Evolutionary conservation across 2,888 invertebrate species (phyloP), one percentile per base, ranked within the genome.

Genomic region (Eupithecia insigniata): DNA sequence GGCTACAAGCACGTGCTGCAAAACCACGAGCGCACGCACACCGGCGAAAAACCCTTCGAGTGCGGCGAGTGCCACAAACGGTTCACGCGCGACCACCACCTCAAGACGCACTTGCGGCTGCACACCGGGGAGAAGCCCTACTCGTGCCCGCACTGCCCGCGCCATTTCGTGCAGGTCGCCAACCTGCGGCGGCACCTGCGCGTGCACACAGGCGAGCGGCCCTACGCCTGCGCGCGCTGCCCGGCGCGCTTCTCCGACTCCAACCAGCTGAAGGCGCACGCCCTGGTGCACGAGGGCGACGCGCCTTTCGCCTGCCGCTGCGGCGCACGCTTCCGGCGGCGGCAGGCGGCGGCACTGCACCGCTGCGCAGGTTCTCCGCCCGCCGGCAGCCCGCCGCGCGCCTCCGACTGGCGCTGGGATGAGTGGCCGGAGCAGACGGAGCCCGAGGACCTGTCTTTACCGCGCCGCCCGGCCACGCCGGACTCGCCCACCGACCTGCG

Each of bases 51-150:
- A 84, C 98, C 98, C 0, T 98, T 98, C 92, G 97, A 98, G 87
- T 98, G 98, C 85, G 96, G 96, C 39, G 97, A 98, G 89, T 98
- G 98, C 87, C 97, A 98, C 87, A 98, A 98, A 89, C 95, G 98
- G 78, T 98, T 98, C 90, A 98, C 98, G 1, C 95, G 98, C 67
- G 98, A 98, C 87, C 98, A 98, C 85, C 98, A 98, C 84, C 94
- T 98, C 69, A 98, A 98, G 92, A 98, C 98, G 0, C 98, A 98
- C 90, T 97, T 98, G 95, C 95, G 98, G 34, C 93, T 98, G 75
- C 98, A 98, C 89, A 98, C 98, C 1, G 98, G 98, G 0, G 98
- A 98, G 89, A 97, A 98, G 83, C 98, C 98, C 0, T 98, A 98
- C 90, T 97, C 97, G 84, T 98, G 98, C 91, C 96, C 96, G 69